Percentiles rank a stretch among this genome's conserved stretches.
Conservation (phyloP, 2,888 invertebrate species). For the Sceliomorpha sp. region DNA sequence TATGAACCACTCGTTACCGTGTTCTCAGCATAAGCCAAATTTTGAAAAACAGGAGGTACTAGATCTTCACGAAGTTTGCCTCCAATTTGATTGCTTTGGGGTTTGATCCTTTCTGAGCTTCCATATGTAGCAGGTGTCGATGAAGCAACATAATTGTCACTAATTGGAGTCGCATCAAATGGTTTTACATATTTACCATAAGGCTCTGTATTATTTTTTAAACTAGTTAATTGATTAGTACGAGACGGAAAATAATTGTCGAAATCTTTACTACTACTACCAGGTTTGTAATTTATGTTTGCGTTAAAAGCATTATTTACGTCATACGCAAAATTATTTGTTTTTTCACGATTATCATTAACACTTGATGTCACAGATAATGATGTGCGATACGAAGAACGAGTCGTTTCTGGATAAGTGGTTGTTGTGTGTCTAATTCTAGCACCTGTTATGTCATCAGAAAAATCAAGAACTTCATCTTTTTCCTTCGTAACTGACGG, state of each 20-base stretch:
- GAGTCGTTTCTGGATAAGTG: constrained; percentile 61
- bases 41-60: constrained; percentile 49
- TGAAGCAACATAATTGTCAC: constrained; percentile 71
- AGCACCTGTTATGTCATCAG: constrained; percentile 83
- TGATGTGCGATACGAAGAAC: constrained; percentile 59
- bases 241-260: constrained; percentile 74
- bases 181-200: constrained; percentile 82
- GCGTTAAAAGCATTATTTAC: constrained; percentile 80
- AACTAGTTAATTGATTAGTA: constrained; percentile 69
- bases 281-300: constrained; percentile 56
- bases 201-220: constrained; percentile 81
- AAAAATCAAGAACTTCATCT: constrained; percentile 89
- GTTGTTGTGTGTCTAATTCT: constrained; percentile 70
- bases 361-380: constrained; percentile 40
- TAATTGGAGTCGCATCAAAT: constrained; percentile 78
- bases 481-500: constrained; percentile 85
- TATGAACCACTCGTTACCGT: constrained; percentile 17
- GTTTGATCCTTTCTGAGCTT: constrained; percentile 46
- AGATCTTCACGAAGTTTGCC: constrained; percentile 49
- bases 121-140: constrained; percentile 73
- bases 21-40: constrained; percentile 25
- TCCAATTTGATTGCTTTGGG: constrained; percentile 31
- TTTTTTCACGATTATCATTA: constrained; percentile 32
- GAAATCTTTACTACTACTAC: constrained; percentile 59
- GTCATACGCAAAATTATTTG: constrained; percentile 78